Conservation (phyloP, 1,140 invertebrate genomes). For the Drosophila seguyi region DNA sequence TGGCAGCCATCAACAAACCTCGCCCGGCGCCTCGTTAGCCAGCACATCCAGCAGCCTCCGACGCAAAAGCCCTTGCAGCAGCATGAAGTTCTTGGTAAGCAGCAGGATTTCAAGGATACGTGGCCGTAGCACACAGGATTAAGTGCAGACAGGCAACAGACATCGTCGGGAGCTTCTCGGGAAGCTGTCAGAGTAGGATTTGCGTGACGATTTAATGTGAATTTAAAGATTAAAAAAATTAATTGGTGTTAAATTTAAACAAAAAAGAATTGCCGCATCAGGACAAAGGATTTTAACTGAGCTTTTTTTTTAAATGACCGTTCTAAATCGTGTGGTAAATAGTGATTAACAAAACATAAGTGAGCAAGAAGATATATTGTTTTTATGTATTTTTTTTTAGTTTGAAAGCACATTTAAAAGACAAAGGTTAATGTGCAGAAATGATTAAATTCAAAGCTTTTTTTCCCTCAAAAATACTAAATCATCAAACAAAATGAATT, state of each 20-base stretch:
- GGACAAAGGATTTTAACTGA: background rate
- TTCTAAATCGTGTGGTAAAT: background rate
- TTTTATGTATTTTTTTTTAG: background rate
- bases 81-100: slow-evolving; percentile 69
- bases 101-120: background rate
- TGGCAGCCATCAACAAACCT: slow-evolving; percentile 60
- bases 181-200: background rate
- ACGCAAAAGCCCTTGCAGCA: slow-evolving; percentile 13
- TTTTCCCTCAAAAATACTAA: no score
- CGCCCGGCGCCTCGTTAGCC: slow-evolving; percentile 32
- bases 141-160: background rate
- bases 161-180: background rate
- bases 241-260: background rate
- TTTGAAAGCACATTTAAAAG: background rate
- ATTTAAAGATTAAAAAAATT: no score
- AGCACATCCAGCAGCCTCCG: slow-evolving; percentile 23
- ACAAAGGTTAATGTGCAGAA: background rate
- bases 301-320: background rate
- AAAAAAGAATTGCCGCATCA: background rate
- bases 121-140: slow-evolving; percentile 29
- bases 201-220: background rate
- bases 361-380: background rate
- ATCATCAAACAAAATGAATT: no score
- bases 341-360: background rate
- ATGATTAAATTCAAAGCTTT: no score